Conservation (phyloP, 2,797 vertebrate species). For the Helarctos malayanus region DNA sequence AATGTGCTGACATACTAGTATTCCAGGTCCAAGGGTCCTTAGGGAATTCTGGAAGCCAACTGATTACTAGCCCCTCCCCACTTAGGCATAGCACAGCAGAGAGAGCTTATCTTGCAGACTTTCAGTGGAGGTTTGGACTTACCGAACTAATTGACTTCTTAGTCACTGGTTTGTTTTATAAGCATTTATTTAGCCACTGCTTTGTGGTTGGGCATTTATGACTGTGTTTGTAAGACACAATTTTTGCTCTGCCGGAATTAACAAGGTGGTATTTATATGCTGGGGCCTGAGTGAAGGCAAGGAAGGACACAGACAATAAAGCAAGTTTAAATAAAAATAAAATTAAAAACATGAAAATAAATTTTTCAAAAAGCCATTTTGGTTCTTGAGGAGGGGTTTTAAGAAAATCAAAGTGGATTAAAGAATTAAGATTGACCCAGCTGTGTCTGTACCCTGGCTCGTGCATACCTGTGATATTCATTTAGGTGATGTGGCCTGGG, state of each 20-base stretch:
- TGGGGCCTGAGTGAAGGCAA: not conserved
- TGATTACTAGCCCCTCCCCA: not conserved
- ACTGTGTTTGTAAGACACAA: not conserved
- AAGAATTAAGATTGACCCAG: not conserved
- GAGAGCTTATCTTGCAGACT: not conserved
- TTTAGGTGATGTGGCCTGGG: not conserved
- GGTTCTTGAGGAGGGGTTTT: not conserved
- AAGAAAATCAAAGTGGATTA: not conserved
- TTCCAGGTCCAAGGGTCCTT: not conserved
- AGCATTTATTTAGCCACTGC: not conserved
- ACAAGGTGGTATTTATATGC: not conserved
- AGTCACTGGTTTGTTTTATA: not conserved
- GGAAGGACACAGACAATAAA: not conserved
- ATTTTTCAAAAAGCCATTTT: not conserved
- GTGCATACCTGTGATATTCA: not conserved
- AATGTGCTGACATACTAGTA: not conserved
- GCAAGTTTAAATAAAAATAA: not conserved
- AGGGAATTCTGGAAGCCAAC: not conserved
- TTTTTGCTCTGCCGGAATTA: conserved; percentile 15
- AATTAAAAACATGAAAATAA: not conserved
- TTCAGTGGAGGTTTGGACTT: not conserved
- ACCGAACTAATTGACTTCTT: conserved; percentile 46
- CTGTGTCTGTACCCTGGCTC: not conserved
- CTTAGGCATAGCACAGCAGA: not conserved
- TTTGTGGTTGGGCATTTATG: not conserved